Evolutionary conservation across 2,797 vertebrate species (phyloP).

Genomic region (Euphonia xanthogaster): DNA sequence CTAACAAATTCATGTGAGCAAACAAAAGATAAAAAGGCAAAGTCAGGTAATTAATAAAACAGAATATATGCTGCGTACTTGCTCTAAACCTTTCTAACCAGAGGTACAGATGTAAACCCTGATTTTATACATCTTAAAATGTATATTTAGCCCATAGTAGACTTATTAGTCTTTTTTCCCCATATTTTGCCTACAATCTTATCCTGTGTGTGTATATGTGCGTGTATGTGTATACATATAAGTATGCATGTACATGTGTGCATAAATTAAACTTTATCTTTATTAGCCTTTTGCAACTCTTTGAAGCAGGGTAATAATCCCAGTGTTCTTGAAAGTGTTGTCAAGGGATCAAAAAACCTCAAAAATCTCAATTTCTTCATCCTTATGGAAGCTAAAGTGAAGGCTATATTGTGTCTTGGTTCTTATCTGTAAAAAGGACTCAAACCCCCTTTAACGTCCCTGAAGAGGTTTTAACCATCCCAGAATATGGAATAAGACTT

Average conservation of each 20-base stretch:
- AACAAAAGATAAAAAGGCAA: background rate
- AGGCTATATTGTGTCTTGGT: background rate
- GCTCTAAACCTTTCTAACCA: background rate
- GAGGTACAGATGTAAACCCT: background rate
- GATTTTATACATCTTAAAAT: background rate
- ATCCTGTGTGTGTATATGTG: background rate
- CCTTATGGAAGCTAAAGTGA: background rate
- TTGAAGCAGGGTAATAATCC: background rate
- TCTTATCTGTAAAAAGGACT: background rate
- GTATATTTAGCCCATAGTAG: background rate
- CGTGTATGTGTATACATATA: rapidly evolving
- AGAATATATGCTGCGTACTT: background rate
- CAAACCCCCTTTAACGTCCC: background rate
- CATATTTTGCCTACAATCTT: background rate
- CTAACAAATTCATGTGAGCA: background rate
- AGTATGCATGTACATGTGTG: background rate
- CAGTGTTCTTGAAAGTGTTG: background rate
- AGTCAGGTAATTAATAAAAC: background rate
- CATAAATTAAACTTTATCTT: background rate
- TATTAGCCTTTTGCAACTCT: background rate
- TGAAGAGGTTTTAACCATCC: background rate
- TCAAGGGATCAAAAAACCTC: background rate
- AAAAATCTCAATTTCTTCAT: background rate
- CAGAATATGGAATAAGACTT: background rate
- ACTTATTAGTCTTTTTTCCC: background rate